Conservation (phyloP, 2,113 vertebrate species). For the Lagenorhynchus albirostris region DNA sequence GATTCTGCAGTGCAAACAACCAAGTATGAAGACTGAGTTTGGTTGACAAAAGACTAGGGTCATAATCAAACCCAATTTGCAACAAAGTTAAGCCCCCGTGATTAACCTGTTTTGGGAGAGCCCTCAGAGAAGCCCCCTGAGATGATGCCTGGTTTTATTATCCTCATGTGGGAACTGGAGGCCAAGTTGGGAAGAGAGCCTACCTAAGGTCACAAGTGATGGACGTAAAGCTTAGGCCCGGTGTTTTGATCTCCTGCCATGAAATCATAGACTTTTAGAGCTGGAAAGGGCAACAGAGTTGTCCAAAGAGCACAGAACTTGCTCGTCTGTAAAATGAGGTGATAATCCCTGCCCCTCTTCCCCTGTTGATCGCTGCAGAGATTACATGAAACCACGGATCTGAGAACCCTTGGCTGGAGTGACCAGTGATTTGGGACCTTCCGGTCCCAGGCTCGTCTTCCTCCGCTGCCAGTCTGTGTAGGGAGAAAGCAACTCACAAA, state of each 20-base stretch:
- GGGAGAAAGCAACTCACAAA: not conserved
- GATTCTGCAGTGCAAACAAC: not conserved
- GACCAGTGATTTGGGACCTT: not conserved
- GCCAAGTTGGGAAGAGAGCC: not conserved
- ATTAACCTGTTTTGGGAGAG: not conserved
- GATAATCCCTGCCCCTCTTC: not conserved
- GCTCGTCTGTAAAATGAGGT: not conserved
- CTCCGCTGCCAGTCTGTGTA: rapidly evolving
- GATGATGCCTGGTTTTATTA: too few relatives aligned
- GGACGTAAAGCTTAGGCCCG: not conserved
- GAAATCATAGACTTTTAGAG: not conserved
- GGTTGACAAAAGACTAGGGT: not conserved
- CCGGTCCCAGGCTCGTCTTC: not conserved
- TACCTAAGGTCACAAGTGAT: not conserved
- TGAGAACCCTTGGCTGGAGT: not conserved
- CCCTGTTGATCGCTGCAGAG: not conserved
- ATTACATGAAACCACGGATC: not conserved
- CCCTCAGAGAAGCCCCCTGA: not conserved
- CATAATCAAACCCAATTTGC: not conserved
- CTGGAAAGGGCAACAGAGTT: not conserved
- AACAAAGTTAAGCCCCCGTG: rapidly evolving
- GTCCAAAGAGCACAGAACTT: not conserved
- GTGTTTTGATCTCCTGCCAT: rapidly evolving
- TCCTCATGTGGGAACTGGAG: not conserved
- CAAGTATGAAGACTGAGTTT: not conserved